Evolutionary conservation across 2,797 vertebrate genomes (phyloP).

Genomic region (Neomorphus geoffroyi): DNA sequence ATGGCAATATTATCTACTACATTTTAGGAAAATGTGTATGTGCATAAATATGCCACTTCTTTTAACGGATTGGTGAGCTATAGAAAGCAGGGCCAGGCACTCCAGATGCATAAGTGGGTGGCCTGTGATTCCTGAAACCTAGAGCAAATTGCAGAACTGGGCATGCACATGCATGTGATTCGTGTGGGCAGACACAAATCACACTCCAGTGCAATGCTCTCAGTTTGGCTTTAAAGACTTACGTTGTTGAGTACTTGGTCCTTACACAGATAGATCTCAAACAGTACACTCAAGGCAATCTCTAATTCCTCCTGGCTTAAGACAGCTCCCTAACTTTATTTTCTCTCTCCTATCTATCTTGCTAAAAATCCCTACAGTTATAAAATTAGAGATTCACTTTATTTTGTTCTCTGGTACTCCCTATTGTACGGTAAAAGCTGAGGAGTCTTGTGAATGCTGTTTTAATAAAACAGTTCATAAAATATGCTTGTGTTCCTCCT

Average conservation of each 20-base stretch:
- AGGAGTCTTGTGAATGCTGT: background rate
- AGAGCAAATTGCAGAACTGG: background rate
- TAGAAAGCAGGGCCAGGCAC: background rate
- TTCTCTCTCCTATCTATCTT: background rate
- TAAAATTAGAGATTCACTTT: background rate
- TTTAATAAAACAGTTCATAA: background rate
- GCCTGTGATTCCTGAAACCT: background rate
- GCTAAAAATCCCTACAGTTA: background rate
- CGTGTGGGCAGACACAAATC: background rate
- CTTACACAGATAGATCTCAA: background rate
- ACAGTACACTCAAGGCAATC: background rate
- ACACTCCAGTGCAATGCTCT: fast-evolving
- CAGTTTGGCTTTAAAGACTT: background rate
- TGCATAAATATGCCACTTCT: background rate
- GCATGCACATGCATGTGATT: too few species aligned
- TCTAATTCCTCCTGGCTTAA: background rate
- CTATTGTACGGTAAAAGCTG: background rate
- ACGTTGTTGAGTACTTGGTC: background rate
- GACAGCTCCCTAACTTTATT: background rate
- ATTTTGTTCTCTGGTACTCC: background rate
- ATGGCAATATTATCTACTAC: background rate
- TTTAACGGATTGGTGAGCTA: background rate
- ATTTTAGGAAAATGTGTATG: background rate
- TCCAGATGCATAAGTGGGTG: background rate
- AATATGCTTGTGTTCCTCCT: background rate